A percentile compares a stretch with the other conserved stretches of the same genome.
Conservation (phyloP, 2,113 vertebrate species). For the Trogon melanurus region DNA sequence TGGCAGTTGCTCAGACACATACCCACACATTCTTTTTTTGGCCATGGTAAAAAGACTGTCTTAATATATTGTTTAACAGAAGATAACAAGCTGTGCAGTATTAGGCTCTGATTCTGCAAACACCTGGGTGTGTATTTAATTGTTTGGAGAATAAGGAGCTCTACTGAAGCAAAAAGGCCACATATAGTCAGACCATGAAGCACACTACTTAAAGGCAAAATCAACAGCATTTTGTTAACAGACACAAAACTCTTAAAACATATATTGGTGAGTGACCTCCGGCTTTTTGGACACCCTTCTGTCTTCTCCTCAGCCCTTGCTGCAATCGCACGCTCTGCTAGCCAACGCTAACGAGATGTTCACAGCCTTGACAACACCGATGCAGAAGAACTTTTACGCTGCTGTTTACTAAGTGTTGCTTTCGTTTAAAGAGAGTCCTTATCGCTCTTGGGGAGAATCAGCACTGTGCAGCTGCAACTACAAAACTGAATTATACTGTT, state of each 20-base stretch:
- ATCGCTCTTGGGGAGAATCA: not conserved
- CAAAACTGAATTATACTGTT: not conserved
- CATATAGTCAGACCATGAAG: not conserved
- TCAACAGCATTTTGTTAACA: slow-evolving; percentile 14
- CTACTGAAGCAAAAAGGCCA: slow-evolving; percentile 27
- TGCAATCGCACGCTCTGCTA: slow-evolving; percentile 2
- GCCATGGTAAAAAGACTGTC: slow-evolving; percentile 78
- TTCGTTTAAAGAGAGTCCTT: not conserved
- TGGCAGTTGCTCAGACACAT: slow-evolving; percentile 63
- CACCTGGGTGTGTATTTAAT: not conserved
- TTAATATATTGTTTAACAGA: slow-evolving; percentile 44
- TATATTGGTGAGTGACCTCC: slow-evolving; percentile 19
- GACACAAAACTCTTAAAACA: slow-evolving; percentile 65
- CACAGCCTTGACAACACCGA: not conserved
- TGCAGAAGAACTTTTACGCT: not conserved
- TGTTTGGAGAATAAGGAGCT: not conserved
- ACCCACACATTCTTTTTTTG: slow-evolving; percentile 85
- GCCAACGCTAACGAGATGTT: slow-evolving; percentile 30
- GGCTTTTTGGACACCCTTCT: slow-evolving; percentile 29
- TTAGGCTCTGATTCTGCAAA: slow-evolving; percentile 17
- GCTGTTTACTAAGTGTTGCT: not conserved
- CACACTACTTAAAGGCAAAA: not conserved
- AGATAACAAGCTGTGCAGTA: slow-evolving; percentile 55
- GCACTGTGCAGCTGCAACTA: not conserved
- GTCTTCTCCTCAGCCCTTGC: slow-evolving; percentile 18